Evolutionary conservation across 1,140 invertebrate genomes (phyloP), one percentile per base, ranked within the genome.

Genomic region (Holotrichia oblita): DNA sequence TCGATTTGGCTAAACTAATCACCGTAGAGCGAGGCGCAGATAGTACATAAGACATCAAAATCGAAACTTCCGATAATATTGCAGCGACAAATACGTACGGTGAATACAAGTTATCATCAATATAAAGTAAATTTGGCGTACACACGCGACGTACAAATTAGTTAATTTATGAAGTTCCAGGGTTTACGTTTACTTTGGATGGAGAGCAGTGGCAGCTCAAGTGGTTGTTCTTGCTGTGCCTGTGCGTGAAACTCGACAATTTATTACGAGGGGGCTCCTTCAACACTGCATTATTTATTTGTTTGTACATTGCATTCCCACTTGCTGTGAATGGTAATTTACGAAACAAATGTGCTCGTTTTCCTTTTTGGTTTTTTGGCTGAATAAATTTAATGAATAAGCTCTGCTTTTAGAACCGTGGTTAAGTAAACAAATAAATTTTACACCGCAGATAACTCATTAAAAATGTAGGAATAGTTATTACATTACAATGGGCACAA

Each of bases 221-320:
- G 48, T 55, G 48, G 48, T 55, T 55, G 48, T 55, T 55, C 48
- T 55, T 17, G 48, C 14, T 55, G 48, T 55, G 48, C 48, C 48
- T 55, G 48, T 55, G 48, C 48, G 48, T 55, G 48, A 55, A 55
- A 55, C 48, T 55, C 17, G 48, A 55, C 48, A 55, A 55, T 55
- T 55, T 55, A 55, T 55, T 55, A 55, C 48, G 12, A 55, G 48
- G n/a, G 48, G 17, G 14, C 48, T 55, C 12, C 48, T 55, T 55
- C 48, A 55, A 55, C 48, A n/a, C 48, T 55, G 48, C 48, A 55
- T 55, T 55, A 55, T 55, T 55, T 55, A 55, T 55, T 55, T 55
- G 48, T 55, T 55, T 55, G 48, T 55, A 55, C 17, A 17, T 17
- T 55, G 48, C 48, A 55, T 17, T 55, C 14, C 48, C 48, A 55